Percentiles rank a stretch among this genome's conserved stretches.
phyloP scores from a whole-genome alignment of 2,113 vertebrate genomes.

The Pimephales promelas region DNA sequence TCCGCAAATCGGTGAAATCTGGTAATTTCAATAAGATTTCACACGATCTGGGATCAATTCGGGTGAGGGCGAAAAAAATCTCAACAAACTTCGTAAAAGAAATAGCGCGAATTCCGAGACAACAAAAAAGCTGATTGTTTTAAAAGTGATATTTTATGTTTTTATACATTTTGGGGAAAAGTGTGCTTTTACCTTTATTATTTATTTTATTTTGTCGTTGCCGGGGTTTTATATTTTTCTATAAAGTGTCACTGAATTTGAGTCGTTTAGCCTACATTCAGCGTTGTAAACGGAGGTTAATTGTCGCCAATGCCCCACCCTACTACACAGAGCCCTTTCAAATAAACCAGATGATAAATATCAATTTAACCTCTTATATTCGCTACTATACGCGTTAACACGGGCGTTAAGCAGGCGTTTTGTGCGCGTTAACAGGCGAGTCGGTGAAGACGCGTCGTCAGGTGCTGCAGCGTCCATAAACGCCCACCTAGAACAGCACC shows the following conservation, averaged over 20 bases:
- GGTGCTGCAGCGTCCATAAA: slow-evolving; percentile 32
- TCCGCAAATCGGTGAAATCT: too few relatives aligned
- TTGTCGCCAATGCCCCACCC: neutral
- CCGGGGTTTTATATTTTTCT: too few relatives aligned
- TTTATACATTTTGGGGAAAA: too few relatives aligned
- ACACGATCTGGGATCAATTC: too few relatives aligned
- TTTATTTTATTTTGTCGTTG: too few relatives aligned
- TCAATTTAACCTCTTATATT: neutral
- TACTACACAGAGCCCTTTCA: neutral
- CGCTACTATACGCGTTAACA: neutral
- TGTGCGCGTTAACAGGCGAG: slow-evolving; percentile 1
- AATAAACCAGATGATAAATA: neutral
- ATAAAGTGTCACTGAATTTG: neutral
- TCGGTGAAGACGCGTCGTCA: slow-evolving; percentile 26
- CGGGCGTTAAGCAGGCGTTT: neutral
- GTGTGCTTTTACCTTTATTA: too few relatives aligned
- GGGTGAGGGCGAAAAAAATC: too few relatives aligned
- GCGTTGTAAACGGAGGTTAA: neutral
- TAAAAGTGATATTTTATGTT: too few relatives aligned
- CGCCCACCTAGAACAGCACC: slow-evolving; percentile 45
- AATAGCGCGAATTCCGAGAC: too few relatives aligned
- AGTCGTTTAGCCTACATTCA: neutral
- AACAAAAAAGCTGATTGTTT: too few relatives aligned
- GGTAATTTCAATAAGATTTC: too few relatives aligned
- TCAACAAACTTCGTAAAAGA: too few relatives aligned